phyloP scores from a whole-genome alignment of 2,113 vertebrate species.

The Gobius niger region DNA sequence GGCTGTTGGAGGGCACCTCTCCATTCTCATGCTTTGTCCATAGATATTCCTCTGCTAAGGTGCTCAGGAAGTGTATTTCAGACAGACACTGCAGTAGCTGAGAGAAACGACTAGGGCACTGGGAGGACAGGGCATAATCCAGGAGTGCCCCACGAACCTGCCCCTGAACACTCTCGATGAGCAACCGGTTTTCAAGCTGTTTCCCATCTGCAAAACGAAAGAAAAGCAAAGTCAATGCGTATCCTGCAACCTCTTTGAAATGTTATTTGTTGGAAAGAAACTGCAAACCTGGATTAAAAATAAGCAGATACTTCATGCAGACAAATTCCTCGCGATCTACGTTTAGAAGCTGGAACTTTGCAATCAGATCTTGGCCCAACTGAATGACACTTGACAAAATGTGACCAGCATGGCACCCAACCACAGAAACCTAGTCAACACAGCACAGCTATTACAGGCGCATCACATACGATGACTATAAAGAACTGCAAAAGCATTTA shows the following conservation, averaged over 20 bases:
- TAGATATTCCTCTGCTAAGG: constrained; percentile 89
- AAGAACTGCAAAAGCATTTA: no score
- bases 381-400: constrained; percentile 80
- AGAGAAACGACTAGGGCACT: constrained; percentile 81
- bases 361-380: constrained; percentile 82
- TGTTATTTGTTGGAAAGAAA: background rate
- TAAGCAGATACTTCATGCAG: constrained; percentile 91
- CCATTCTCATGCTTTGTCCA: constrained; percentile 86
- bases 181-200: constrained; percentile 83
- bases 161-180: constrained; percentile 85
- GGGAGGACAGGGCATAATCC: constrained; percentile 85
- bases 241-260: background rate
- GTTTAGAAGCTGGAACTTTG: constrained; percentile 82
- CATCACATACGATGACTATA: background rate
- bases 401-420: constrained; percentile 77
- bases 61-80: constrained; percentile 84
- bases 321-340: constrained; percentile 87
- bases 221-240: background rate
- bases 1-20: constrained; percentile 91
- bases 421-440: constrained; percentile 77
- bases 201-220: constrained; percentile 79
- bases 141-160: constrained; percentile 85
- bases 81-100: constrained; percentile 86
- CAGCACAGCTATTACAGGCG: background rate
- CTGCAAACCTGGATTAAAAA: constrained; percentile 90